These are phyloP conservation scores for Caenorhabditis drosophilae DNA, from an alignment of 2,888 invertebrate genomes.

Conservation along the genomic window DNA sequence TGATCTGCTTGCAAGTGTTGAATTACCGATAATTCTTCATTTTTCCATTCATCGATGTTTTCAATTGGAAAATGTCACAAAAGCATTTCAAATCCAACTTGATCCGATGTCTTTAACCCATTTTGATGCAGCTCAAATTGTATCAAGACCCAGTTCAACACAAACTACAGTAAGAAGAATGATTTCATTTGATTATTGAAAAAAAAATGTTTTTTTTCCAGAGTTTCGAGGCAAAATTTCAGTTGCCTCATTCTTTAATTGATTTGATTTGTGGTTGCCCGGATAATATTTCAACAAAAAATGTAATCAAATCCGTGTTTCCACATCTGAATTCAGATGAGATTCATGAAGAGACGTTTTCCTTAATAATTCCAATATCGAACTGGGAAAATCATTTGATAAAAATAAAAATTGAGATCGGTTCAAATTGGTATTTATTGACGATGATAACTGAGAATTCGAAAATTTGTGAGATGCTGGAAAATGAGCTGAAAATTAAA, in stretches of 20 bases:
- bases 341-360: no score
- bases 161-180: no score
- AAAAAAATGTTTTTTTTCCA: background rate
- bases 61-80: conserved; percentile 9
- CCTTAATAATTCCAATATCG: background rate
- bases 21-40: conserved; percentile 20
- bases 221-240: conserved; percentile 11
- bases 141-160: no score
- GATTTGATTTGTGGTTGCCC: conserved; percentile 32
- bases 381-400: background rate
- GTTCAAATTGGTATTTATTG: conserved; percentile 7
- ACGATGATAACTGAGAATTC: conserved; percentile 24
- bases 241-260: conserved; percentile 24
- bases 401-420: background rate
- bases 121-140: conserved; percentile 10
- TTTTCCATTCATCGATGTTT: conserved; percentile 12
- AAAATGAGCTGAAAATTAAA: conserved; percentile 16
- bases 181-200: no score
- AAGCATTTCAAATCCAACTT: conserved; percentile 15
- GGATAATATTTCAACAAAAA: conserved; percentile 9
- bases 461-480: conserved; percentile 8
- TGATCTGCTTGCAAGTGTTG: conserved; percentile 5
- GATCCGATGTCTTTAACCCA: conserved; percentile 20
- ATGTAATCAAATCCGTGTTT: conserved; percentile 22
- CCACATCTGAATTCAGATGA: background rate